Conservation (phyloP, 2,113 vertebrate species). For the Caranx melampygus region DNA sequence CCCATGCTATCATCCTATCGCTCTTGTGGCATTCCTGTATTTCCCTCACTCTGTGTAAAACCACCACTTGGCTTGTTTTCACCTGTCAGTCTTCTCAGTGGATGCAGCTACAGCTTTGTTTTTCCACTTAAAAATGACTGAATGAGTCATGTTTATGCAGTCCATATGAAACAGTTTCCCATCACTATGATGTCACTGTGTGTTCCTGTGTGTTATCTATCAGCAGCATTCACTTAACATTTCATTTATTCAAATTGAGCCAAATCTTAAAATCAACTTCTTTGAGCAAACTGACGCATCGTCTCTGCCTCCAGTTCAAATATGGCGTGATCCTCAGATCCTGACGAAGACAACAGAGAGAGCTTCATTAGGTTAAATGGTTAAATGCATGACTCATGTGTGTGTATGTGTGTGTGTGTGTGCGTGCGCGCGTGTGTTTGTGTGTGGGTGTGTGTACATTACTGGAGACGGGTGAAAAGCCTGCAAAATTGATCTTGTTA, state of each 20-base stretch:
- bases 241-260: conserved; percentile 26
- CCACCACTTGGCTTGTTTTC: conserved; percentile 16
- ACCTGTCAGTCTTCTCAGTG: background rate
- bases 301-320: conserved; percentile 24
- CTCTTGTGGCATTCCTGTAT: conserved; percentile 12
- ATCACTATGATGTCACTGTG: background rate
- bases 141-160: background rate
- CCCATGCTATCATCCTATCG: conserved; percentile 18
- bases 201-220: background rate
- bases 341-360: conserved; percentile 41
- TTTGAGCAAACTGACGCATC: conserved; percentile 31
- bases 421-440: background rate
- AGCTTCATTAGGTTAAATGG: conserved; percentile 59
- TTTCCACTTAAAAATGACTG: background rate
- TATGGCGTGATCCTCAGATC: conserved; percentile 14
- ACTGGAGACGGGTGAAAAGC: conserved; percentile 40
- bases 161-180: background rate
- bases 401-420: background rate
- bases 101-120: conserved; percentile 8
- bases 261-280: conserved; percentile 40
- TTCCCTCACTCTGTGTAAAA: conserved; percentile 12
- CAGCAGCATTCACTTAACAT: background rate
- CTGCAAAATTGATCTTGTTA: conserved; percentile 57
- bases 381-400: conserved; percentile 60
- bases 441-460: conserved; percentile 5